These are phyloP conservation scores for Hoplodrina ambigua DNA, from an alignment of 2,888 invertebrate genomes.

Conservation along the genomic window DNA sequence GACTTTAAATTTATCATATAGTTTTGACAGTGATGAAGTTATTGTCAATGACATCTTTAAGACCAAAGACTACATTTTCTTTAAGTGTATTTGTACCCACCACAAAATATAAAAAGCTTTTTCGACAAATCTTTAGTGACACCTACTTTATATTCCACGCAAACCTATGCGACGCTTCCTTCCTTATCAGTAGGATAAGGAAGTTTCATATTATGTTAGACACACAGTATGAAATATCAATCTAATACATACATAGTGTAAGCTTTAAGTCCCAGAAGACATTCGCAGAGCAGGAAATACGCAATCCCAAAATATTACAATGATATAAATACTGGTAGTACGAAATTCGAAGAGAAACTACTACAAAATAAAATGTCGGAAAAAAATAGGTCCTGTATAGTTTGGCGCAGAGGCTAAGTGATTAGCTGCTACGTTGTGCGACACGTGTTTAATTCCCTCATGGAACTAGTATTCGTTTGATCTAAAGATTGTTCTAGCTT, in stretches of 20 bases:
- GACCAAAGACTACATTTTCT: not conserved
- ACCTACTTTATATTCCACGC: conserved; percentile 57
- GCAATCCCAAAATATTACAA: not conserved
- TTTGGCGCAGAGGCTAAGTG: too few relatives aligned
- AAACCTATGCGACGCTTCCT: conserved; percentile 40
- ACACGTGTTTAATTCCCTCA: too few relatives aligned
- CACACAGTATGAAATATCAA: conserved; percentile 31
- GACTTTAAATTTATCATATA: too few relatives aligned
- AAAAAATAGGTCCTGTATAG: too few relatives aligned
- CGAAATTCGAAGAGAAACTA: too few relatives aligned
- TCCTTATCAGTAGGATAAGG: conserved; percentile 36
- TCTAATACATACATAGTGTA: conserved; percentile 10
- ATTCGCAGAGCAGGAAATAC: not conserved
- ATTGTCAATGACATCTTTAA: too few relatives aligned
- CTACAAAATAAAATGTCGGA: too few relatives aligned
- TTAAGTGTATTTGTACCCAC: not conserved
- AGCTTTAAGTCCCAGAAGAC: conserved; percentile 4
- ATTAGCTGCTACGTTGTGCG: too few relatives aligned
- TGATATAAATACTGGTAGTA: too few relatives aligned
- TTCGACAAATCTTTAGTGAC: conserved; percentile 33
- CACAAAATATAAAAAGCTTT: conserved; percentile 21
- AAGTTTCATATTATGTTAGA: conserved; percentile 27
- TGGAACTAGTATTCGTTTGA: too few relatives aligned
- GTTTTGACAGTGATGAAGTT: too few relatives aligned
- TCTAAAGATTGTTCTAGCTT: too few relatives aligned